Percentiles rank a stretch among this genome's conserved stretches.
Conservation (phyloP, 2,888 invertebrate genomes). For the Hirtodrosophila trivittata region DNA sequence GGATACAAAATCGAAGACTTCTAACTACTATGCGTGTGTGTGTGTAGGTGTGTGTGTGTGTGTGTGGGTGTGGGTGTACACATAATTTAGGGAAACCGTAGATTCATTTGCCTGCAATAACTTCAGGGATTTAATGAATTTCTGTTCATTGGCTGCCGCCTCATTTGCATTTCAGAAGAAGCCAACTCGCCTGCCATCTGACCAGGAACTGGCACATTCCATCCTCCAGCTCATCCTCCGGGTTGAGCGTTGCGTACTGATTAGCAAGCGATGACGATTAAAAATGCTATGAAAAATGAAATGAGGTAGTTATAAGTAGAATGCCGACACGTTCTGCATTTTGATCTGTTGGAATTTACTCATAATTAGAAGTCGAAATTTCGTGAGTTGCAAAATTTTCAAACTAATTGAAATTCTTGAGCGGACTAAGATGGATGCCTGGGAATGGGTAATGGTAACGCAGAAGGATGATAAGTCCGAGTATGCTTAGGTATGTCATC, state of each 20-base stretch:
- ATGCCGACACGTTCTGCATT: conserved; percentile 40
- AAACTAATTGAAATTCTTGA: conserved; percentile 69
- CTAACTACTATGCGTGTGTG: background rate
- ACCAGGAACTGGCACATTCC: background rate
- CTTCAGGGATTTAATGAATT: conserved; percentile 47
- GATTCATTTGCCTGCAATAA: conserved; percentile 59
- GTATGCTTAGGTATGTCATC: no score
- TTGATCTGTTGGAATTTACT: conserved; percentile 64
- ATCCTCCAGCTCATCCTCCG: no score
- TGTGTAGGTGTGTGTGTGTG: no score
- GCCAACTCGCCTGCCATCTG: background rate
- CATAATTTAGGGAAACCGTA: conserved; percentile 24
- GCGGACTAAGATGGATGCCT: conserved; percentile 3
- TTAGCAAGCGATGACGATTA: conserved; percentile 68
- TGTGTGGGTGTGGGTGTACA: conserved; percentile 5
- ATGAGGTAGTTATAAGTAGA: conserved; percentile 20
- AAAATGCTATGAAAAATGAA: conserved; percentile 43
- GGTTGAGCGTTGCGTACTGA: conserved; percentile 35
- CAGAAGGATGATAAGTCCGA: no score
- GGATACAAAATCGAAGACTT: conserved; percentile 15
- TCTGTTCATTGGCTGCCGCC: conserved; percentile 34
- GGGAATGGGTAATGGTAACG: no score
- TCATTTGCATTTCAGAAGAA: conserved; percentile 65
- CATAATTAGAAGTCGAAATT: conserved; percentile 69
- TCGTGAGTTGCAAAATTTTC: conserved; percentile 67